These are phyloP conservation scores for Sebastes minor DNA, from an alignment of 2,797 vertebrate genomes.

Conservation along the genomic window DNA sequence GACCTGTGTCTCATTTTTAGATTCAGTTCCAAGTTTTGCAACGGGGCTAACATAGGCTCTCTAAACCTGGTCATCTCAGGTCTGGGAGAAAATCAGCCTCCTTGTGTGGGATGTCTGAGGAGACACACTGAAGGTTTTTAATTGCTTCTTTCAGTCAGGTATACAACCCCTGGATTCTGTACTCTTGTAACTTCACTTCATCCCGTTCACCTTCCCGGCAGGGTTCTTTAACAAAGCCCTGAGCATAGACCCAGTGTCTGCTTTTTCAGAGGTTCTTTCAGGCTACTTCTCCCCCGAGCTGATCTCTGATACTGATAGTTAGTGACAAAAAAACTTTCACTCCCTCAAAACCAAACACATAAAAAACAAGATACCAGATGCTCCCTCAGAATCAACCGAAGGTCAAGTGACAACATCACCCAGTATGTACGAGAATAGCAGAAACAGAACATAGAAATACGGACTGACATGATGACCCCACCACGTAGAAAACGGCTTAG, in stretches of 20 bases:
- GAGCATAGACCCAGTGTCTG: neutral
- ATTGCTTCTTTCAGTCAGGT: slow-evolving; percentile 20
- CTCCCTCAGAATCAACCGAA: neutral
- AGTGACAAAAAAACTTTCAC: neutral
- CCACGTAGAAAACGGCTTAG: neutral
- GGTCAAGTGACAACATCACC: neutral
- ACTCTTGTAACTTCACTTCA: neutral
- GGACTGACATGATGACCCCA: neutral
- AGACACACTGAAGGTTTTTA: slow-evolving; percentile 13
- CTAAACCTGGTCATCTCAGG: neutral
- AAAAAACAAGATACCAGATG: neutral
- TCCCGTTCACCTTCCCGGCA: slow-evolving; percentile 3
- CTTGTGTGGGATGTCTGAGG: neutral
- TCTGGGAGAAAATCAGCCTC: neutral
- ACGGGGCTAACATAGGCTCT: neutral
- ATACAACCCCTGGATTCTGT: neutral
- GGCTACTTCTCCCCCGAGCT: neutral
- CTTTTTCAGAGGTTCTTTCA: neutral
- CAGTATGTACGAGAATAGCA: neutral
- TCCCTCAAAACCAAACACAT: neutral
- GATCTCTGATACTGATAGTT: neutral
- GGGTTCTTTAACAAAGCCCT: neutral
- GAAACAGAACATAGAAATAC: neutral
- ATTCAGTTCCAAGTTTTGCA: neutral
- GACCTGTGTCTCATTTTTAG: neutral